Percentiles rank a stretch among this genome's conserved stretches.
Evolutionary conservation across 2,113 vertebrate species (phyloP).

Genomic region (Cromileptes altivelis): DNA sequence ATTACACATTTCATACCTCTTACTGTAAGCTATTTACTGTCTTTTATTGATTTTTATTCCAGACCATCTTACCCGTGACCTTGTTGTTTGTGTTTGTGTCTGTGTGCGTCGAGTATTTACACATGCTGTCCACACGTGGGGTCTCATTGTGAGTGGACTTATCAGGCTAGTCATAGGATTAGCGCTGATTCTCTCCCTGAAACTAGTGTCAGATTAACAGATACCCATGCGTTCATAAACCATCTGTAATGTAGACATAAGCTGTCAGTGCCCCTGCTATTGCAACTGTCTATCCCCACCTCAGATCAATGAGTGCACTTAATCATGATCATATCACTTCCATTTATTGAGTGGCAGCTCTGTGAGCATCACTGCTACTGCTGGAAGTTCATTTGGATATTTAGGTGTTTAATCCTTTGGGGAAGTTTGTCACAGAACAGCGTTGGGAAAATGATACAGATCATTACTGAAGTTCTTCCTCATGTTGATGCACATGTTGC

Average conservation of each 20-base stretch:
- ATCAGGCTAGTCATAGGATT: constrained; percentile 85
- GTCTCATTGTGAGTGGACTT: constrained; percentile 78
- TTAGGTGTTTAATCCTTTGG: constrained; percentile 6
- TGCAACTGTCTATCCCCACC: constrained; percentile 38
- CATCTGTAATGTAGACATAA: constrained; percentile 85
- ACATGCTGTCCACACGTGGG: constrained; percentile 54
- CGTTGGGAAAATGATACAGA: neutral
- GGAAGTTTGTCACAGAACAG: neutral
- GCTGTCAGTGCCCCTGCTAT: constrained; percentile 63
- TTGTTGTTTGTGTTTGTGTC: constrained; percentile 46
- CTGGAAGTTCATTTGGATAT: neutral
- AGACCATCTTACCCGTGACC: constrained; percentile 35
- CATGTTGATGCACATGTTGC: neutral
- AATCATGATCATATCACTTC: constrained; percentile 18
- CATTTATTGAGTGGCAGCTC: neutral
- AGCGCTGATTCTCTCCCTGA: constrained; percentile 79
- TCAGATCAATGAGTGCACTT: constrained; percentile 38
- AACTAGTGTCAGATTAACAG: constrained; percentile 87
- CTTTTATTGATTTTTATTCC: constrained; percentile 69
- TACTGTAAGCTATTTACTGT: constrained; percentile 46
- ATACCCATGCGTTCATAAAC: constrained; percentile 78
- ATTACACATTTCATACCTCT: constrained; percentile 59
- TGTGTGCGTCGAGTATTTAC: constrained; percentile 49
- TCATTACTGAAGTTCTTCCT: neutral
- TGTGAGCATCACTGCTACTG: too few species aligned